Percentiles rank a stretch among this genome's conserved stretches.
Evolutionary conservation across 2,797 vertebrate genomes (phyloP).

Genomic region (Orientallactaga sibirica): DNA sequence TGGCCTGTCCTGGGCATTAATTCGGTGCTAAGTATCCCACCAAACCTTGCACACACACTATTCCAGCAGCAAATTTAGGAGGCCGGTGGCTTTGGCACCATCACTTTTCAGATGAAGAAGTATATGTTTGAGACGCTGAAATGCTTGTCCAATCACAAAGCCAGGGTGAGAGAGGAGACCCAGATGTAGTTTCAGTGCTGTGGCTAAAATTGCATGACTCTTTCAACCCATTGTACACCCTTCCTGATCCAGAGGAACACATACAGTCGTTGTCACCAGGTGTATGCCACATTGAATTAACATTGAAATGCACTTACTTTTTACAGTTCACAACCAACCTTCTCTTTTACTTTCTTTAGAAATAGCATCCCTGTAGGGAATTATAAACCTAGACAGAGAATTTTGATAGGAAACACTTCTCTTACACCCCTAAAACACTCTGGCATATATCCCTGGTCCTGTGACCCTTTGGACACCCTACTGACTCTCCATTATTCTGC

Average conservation of each 20-base stretch:
- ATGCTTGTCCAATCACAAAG: neutral
- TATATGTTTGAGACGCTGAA: neutral
- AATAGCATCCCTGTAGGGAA: neutral
- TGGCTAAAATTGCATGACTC: neutral
- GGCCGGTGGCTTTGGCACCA: neutral
- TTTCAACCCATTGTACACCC: neutral
- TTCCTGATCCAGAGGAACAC: neutral
- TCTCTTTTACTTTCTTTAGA: neutral
- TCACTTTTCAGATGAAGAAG: neutral
- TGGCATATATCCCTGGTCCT: neutral
- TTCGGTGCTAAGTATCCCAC: fast-evolving
- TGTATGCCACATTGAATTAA: neutral
- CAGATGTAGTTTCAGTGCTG: no score
- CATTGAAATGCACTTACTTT: neutral
- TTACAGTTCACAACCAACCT: neutral
- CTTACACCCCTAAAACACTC: neutral
- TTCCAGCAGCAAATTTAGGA: neutral
- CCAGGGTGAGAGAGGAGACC: neutral
- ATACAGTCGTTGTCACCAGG: neutral
- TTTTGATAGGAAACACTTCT: neutral
- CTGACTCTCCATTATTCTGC: neutral
- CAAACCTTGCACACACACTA: neutral
- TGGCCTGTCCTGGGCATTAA: fast-evolving
- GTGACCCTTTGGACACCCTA: neutral
- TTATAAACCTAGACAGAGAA: neutral